Conservation (phyloP, 2,113 vertebrate species). For the Neopipo cinnamomea region DNA sequence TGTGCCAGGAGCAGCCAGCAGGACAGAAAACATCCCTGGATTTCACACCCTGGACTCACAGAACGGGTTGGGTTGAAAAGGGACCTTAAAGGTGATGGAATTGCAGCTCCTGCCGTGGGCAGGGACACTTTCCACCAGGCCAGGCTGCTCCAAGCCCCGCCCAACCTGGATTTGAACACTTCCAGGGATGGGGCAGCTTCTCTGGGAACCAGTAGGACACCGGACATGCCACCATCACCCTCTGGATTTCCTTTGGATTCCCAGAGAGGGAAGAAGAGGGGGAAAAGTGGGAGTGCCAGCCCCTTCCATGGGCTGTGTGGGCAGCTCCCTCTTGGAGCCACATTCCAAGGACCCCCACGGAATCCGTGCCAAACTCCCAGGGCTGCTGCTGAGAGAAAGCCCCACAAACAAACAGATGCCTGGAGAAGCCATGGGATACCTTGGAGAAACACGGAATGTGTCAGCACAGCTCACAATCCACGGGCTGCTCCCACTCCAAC, state of each 20-base stretch:
- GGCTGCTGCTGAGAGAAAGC: conserved; percentile 39
- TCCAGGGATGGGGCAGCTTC: background rate
- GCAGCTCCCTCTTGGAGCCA: conserved; percentile 15
- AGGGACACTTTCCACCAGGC: background rate
- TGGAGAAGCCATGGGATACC: background rate
- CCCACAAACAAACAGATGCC: conserved; percentile 41
- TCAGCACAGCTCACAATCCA: background rate
- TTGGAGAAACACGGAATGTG: accelerated
- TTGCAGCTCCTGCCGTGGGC: background rate
- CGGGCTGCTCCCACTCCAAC: background rate
- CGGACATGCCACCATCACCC: accelerated
- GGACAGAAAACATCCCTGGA: background rate
- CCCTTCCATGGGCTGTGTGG: background rate
- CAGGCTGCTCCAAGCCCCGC: too few species aligned
- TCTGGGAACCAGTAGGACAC: background rate
- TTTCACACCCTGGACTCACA: background rate
- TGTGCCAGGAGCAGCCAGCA: background rate
- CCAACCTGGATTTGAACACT: background rate
- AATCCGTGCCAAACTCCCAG: background rate
- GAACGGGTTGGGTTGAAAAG: background rate
- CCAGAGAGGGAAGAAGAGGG: background rate
- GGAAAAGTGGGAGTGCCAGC: background rate
- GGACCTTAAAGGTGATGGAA: background rate
- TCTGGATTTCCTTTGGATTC: background rate
- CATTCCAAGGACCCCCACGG: background rate